Conservation (phyloP, 2,888 invertebrate species). For the Ichneumoninae sp. region DNA sequence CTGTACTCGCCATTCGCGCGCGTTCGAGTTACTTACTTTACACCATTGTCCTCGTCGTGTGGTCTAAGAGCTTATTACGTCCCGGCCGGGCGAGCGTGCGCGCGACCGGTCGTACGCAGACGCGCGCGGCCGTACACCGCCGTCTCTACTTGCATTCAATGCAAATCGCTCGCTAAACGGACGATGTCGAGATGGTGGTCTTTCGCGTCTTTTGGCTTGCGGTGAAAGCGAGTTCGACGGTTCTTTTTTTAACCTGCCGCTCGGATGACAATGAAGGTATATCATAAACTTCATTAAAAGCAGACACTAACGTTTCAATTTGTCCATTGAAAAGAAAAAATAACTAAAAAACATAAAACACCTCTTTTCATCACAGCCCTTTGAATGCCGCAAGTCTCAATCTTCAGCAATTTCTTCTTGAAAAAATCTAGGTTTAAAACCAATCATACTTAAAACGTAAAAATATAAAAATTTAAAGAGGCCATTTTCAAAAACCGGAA, state of each 20-base stretch:
- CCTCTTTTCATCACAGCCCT: too few relatives aligned
- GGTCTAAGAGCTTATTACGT: constrained; percentile 60
- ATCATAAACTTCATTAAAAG: background rate
- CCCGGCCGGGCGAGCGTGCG: background rate
- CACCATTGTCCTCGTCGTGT: constrained; percentile 66
- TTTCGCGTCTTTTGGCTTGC: constrained; percentile 39
- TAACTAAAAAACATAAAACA: too few relatives aligned
- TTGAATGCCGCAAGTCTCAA: too few relatives aligned
- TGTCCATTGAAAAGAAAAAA: background rate
- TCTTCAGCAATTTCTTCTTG: too few relatives aligned
- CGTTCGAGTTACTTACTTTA: constrained; percentile 67
- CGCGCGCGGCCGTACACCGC: constrained; percentile 1
- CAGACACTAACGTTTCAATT: background rate
- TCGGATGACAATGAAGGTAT: background rate
- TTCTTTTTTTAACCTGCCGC: constrained; percentile 19
- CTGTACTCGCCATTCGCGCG: constrained; percentile 57
- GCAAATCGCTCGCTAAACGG: constrained; percentile 68
- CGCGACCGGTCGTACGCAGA: constrained; percentile 5
- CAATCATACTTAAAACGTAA: too few relatives aligned
- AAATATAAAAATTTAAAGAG: too few relatives aligned
- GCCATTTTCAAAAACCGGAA: too few relatives aligned
- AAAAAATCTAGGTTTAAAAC: too few relatives aligned
- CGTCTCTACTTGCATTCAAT: constrained; percentile 66
- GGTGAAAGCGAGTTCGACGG: constrained; percentile 25
- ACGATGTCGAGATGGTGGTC: constrained; percentile 56